Evolutionary conservation across 2,797 vertebrate species (phyloP), one percentile per base, ranked within the genome.

Genomic region (Darevskia nairensis): DNA sequence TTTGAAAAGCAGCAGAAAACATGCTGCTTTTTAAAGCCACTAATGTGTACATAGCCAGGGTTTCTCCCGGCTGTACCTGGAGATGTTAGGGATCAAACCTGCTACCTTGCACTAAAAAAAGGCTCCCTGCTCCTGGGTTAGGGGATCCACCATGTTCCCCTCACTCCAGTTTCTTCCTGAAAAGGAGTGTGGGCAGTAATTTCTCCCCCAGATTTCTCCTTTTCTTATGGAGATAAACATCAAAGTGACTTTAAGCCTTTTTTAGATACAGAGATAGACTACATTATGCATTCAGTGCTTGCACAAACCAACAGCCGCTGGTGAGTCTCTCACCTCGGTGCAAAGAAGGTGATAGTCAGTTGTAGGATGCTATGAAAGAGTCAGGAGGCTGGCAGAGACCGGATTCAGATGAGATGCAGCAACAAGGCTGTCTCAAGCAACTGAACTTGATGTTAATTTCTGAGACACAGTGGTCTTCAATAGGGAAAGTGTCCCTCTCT

Each of bases 281-380:
- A 85, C 80, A 86, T 89, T 50, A 87, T 83, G 46, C 39, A 84
- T 77, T 69, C 80, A 83, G 64, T 88, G 29, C n/a, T 71, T 85
- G 74, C 72, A 23, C 6, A 21, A 64, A 78, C 19, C 85, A 86
- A 74, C 82, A 78, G 59, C 39, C 81, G 61, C 80, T 84, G 10
- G 29, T 68, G 71, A 74, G 77, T 87, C 87, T 82, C 83, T 87
- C 82, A 76, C 89, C 5, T 50, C 79, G 23, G 44, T 2, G 50
- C 21, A 35, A 39, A 39, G 89, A 89, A 92, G 85, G 80, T 79
- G 88, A 75, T 39, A 86, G 90, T 64, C 66, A 82, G 59, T 66
- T 71, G 90, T 93, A 90, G 35, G 29, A 41, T 44, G 27, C 76
- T 50, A 25, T 50, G 69, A 39, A 74, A 86, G 35, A 64, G 72